phyloP scores from a whole-genome alignment of 2,888 invertebrate species.

The Caenorhabditis macrosperma region DNA sequence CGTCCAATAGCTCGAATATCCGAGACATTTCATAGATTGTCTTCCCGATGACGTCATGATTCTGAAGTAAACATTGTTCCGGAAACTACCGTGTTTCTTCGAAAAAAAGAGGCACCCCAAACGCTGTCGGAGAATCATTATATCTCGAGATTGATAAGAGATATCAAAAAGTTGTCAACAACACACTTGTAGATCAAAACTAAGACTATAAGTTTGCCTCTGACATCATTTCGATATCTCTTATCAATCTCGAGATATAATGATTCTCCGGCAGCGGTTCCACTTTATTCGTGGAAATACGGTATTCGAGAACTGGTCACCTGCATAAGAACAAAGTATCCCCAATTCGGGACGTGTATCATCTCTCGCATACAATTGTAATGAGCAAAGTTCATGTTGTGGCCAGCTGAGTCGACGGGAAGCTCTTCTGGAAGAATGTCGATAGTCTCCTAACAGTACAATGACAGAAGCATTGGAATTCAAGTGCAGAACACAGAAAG shows the following conservation, averaged over 20 bases:
- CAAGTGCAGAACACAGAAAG: not conserved
- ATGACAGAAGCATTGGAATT: constrained; percentile 50
- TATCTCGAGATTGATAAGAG: too few species aligned
- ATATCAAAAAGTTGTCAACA: too few species aligned
- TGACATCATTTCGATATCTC: too few species aligned
- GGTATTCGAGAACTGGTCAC: too few species aligned
- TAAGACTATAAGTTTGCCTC: too few species aligned
- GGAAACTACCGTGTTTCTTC: not conserved
- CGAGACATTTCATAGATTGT: constrained; percentile 48
- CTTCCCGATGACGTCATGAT: constrained; percentile 57
- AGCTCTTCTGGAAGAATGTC: constrained; percentile 56
- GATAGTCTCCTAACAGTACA: too few species aligned
- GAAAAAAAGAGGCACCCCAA: too few species aligned
- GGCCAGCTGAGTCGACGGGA: constrained; percentile 50
- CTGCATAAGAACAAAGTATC: constrained; percentile 55
- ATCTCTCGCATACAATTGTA: constrained; percentile 54
- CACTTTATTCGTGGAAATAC: too few species aligned
- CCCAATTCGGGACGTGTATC: constrained; percentile 47
- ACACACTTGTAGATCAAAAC: too few species aligned
- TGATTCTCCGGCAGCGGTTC: too few species aligned
- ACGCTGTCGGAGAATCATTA: too few species aligned
- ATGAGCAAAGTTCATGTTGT: constrained; percentile 58
- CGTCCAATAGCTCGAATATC: constrained; percentile 49
- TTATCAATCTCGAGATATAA: too few species aligned
- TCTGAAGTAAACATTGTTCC: constrained; percentile 30